Base-by-base conservation (phyloP, 1,140 invertebrate genomes). In the Lucilia sericata region DNA sequence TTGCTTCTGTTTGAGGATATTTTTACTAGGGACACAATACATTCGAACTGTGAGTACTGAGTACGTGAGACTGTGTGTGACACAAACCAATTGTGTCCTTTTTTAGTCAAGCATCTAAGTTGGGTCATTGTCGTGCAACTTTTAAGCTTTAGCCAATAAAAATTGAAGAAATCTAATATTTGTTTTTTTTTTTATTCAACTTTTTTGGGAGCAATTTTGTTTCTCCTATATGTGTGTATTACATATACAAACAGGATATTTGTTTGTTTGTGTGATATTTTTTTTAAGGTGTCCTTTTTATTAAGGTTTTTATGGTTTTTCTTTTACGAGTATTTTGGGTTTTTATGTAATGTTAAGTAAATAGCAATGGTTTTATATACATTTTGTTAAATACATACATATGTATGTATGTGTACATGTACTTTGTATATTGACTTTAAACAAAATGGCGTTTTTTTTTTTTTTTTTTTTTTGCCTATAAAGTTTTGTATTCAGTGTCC, bases 71-170 rank as follows among this genome's bases (percentile, higher is more conserved):
- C 25, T 30, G 76, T 25, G 76, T 80, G 76, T 80, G 76, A 80
- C 76, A 80, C 76, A 80, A 80, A 80, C 76, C 76, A 80, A 80
- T 80, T 80, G 76, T 80, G 76, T 80, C 76, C 76, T 49, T 80
- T 30, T 25, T 80, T 80, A 80, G 76, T 21, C 76, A 80, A 80
- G 76, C 76, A 80, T 80, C 76, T 42, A 49, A 80, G 76, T 80
- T 80, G 76, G 76, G 76, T 80, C 76, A 80, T 49, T 80, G 76
- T 80, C 76, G 42, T 80, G 8, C 42, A 80, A 80, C 76, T 80
- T 80, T 80, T 80, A 80, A 80, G 76, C 25, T 80, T 80, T 80
- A 80, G 76, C 76, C 76, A 80, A 80, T 80, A 80, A 80, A 80
- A 80, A 80, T 80, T 80, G 76, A 80, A 80, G 76, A 49, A 80